Base-by-base conservation (phyloP, 1,140 invertebrate genomes). In the Araneus ventricosus region DNA sequence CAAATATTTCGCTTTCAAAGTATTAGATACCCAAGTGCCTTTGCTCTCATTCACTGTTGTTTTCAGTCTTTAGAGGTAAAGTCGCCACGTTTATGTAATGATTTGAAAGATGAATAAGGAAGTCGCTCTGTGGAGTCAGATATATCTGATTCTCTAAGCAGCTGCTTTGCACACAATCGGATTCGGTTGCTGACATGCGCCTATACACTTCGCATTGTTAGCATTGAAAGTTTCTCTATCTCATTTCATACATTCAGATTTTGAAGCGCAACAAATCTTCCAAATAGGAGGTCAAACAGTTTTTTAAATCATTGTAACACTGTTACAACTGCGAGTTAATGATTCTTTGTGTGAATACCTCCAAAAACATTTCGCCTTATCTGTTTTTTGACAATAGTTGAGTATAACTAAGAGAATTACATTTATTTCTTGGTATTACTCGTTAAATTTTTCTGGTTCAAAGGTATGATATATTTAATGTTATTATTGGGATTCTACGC, bases 41-140 rank as follows among this genome's bases (percentile, higher is more conserved):
- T 63, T 63, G n/a, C 24, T 63, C 61, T 63, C 22, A 63, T 63
- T 63, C 61, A 4, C 61, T 8, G 24, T 27, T 63, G 61, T 63
- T 63, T 63, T 7, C n/a, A 10, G 61, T 63, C n/a, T 24, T 63
- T 63, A n/a, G 61, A 27, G 27, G 27, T 14, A 67, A 67, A 67
- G 27, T 67, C 27, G 27, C n/a, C 27, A 30, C 24, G n/a, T 67
- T 67, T 67, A 8, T 67, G 63, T 52, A 67, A 67, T 67, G 10
- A 67, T 67, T 67, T 67, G n/a, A 67, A 63, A 63, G 24, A 63
- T 63, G n/a, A 67, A 67, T n/a, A 27, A 67, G 63, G 63, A 67
- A 67, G 63, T 67, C 27, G 63, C 63, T 30, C 8, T 67, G 63
- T 14, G n/a, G 27, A 67, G 63, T 67, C 8, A 67, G 27, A 67